Conservation (phyloP, 2,888 invertebrate genomes). For the Lasioglossum pauxillum region DNA sequence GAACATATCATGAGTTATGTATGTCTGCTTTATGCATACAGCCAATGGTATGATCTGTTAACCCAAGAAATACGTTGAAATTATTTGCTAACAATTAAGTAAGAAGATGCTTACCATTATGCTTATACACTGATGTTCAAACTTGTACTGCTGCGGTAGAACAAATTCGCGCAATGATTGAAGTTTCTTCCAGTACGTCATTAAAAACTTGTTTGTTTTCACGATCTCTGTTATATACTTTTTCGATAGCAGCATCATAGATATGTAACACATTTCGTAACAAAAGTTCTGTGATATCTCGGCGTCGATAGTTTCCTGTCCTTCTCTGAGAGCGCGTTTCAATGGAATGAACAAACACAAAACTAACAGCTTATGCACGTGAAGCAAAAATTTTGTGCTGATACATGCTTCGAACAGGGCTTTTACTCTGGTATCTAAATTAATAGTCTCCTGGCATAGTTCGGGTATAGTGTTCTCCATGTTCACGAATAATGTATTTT, state of each 20-base stretch:
- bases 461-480: conserved; percentile 77
- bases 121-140: conserved; percentile 80
- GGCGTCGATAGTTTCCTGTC: conserved; percentile 62
- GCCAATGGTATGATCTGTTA: conserved; percentile 88
- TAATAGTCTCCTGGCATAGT: conserved; percentile 75
- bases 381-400: conserved; percentile 82
- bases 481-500: conserved; percentile 77
- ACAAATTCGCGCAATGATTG: conserved; percentile 69
- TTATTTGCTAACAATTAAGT: neutral
- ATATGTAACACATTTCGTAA: conserved; percentile 80
- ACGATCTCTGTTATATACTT: conserved; percentile 81
- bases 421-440: conserved; percentile 78
- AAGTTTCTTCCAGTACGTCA: conserved; percentile 83
- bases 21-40: conserved; percentile 81
- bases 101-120: conserved; percentile 76
- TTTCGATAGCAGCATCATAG: conserved; percentile 80
- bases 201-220: conserved; percentile 81
- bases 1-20: conserved; percentile 85
- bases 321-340: conserved; percentile 70
- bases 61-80: conserved; percentile 64
- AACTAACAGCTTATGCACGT: conserved; percentile 85
- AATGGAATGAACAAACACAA: conserved; percentile 83
- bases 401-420: conserved; percentile 81
- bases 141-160: conserved; percentile 70
- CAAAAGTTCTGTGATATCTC: conserved; percentile 80